A percentile compares a stretch with the other conserved stretches of the same genome.
Conservation (phyloP, 2,888 invertebrate species). For the Acronicta leporina region DNA sequence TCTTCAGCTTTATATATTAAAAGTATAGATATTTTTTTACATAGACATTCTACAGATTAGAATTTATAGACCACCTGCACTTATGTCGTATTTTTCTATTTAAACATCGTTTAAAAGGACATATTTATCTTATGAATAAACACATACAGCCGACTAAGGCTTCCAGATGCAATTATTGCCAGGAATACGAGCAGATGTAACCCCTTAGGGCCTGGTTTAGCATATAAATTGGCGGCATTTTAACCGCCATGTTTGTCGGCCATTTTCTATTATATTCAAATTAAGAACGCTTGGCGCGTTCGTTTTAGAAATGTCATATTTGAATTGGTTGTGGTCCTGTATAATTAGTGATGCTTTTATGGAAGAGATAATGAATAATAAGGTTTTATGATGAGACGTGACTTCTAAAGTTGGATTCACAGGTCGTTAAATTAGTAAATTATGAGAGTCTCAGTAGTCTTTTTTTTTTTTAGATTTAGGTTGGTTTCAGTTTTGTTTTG, state of each 20-base stretch:
- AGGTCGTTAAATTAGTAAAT: too few species aligned
- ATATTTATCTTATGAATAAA: conserved; percentile 55
- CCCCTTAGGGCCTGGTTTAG: conserved; percentile 64
- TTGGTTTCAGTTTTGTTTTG: too few species aligned
- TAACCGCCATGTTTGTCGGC: conserved; percentile 65
- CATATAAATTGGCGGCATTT: conserved; percentile 75
- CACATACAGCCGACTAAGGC: conserved; percentile 36
- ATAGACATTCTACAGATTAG: conserved; percentile 25
- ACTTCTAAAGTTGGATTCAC: too few species aligned
- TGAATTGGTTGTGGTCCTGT: conserved; percentile 25
- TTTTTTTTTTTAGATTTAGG: too few species aligned
- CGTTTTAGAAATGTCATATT: conserved; percentile 48
- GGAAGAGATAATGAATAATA: background rate
- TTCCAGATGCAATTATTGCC: conserved; percentile 61
- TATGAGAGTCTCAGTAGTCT: too few species aligned
- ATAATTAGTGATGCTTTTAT: conserved; percentile 12
- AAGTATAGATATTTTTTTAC: background rate
- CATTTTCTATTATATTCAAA: conserved; percentile 84
- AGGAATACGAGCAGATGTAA: conserved; percentile 64
- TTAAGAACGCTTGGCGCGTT: conserved; percentile 60
- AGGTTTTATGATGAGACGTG: too few species aligned
- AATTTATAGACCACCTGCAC: conserved; percentile 46
- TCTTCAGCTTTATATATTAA: too few species aligned
- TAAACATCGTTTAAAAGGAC: conserved; percentile 9
- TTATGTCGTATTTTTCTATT: conserved; percentile 21